These are phyloP conservation scores for Gobiocypris rarus DNA, from an alignment of 2,113 vertebrate species.

Conservation along the genomic window DNA sequence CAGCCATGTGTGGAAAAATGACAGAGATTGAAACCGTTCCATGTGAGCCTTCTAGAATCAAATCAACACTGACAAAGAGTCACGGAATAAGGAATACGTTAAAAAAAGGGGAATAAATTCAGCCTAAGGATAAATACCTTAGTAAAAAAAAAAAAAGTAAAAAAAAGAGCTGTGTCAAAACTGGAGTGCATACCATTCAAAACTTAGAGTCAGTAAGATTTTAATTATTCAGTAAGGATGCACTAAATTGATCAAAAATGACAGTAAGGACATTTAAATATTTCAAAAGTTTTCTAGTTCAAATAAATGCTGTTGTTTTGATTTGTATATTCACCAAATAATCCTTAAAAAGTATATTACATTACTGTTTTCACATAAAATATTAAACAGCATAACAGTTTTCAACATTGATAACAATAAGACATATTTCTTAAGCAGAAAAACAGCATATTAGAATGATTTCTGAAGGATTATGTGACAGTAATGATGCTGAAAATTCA, in stretches of 20 bases:
- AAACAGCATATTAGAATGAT: too few species aligned
- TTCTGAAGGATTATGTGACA: too few species aligned
- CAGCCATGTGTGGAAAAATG: constrained; percentile 13
- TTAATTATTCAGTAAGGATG: background rate
- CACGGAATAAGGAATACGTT: background rate
- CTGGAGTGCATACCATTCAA: background rate
- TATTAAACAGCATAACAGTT: background rate
- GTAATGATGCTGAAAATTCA: too few species aligned
- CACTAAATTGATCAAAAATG: background rate
- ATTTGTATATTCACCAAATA: background rate
- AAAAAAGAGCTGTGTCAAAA: background rate
- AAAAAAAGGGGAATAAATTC: background rate
- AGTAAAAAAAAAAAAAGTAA: background rate
- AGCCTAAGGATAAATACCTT: background rate
- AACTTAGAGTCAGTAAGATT: background rate
- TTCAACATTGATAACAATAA: background rate
- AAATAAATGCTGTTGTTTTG: background rate
- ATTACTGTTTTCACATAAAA: background rate
- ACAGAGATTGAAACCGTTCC: constrained; percentile 21
- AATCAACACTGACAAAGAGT: background rate
- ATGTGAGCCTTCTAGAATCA: constrained; percentile 41
- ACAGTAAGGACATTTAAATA: background rate
- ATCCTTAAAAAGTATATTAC: background rate
- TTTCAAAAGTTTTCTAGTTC: background rate
- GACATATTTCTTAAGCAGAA: too few species aligned